These are phyloP conservation scores for Cassiopea andromeda DNA, from an alignment of 30 jellyfish, hydroid and myxozoan species.

Conservation along the genomic window DNA sequence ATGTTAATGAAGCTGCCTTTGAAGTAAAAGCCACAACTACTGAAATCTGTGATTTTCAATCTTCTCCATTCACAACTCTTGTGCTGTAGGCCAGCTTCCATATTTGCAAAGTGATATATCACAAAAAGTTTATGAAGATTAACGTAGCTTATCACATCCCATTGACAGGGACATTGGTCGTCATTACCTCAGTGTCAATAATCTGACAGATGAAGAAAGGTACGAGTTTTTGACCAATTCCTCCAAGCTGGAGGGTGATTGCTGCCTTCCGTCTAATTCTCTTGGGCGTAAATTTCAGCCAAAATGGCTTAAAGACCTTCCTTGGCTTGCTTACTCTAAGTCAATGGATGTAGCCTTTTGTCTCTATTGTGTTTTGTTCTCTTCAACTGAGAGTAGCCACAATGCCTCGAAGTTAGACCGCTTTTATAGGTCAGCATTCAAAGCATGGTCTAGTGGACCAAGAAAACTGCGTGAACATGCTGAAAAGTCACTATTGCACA, in stretches of 20 bases:
- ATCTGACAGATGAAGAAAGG: neutral
- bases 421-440: constrained; percentile 21
- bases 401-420: constrained; percentile 23
- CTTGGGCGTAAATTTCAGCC: neutral
- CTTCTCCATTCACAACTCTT: neutral
- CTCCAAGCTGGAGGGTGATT: neutral
- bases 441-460: constrained; percentile 24
- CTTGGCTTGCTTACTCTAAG: neutral
- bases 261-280: neutral
- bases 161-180: neutral
- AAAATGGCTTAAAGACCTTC: neutral
- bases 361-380: neutral
- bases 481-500: constrained; percentile 40
- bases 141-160: neutral
- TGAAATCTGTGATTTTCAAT: neutral
- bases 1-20: neutral
- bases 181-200: neutral
- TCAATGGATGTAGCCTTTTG: constrained; percentile 64
- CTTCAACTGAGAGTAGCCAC: too few relatives aligned
- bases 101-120: neutral
- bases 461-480: neutral
- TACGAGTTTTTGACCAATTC: neutral
- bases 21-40: neutral
- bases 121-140: neutral
- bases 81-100: neutral